These are phyloP conservation scores for Steinernema scapterisci DNA, from an alignment of 2,888 invertebrate species.

Conservation along the genomic window DNA sequence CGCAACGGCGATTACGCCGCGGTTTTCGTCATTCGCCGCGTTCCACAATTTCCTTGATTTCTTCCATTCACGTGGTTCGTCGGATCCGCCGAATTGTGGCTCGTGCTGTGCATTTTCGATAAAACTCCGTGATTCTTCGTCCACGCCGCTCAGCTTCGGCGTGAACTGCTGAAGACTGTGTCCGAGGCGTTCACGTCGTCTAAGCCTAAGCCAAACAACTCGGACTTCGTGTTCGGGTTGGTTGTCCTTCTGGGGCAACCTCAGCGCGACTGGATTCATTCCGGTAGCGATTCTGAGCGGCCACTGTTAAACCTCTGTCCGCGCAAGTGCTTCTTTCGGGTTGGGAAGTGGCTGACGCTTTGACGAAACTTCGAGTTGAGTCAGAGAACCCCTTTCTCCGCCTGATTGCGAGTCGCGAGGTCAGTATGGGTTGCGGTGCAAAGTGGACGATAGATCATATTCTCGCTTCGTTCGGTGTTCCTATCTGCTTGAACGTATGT, in stretches of 20 bases:
- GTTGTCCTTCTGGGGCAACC: not conserved
- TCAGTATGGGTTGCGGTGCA: not conserved
- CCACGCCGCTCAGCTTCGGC: conserved; percentile 18
- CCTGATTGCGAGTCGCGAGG: not conserved
- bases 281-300: conserved; percentile 26
- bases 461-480: not conserved
- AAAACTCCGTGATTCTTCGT: conserved; percentile 13
- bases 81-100: not conserved
- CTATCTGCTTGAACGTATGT: conserved; percentile 1
- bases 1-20: not conserved
- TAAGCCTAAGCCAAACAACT: conserved; percentile 8
- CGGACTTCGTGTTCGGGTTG: not conserved
- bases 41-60: not conserved
- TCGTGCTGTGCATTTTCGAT: not conserved
- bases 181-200: not conserved
- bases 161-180: not conserved
- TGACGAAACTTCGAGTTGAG: conserved; percentile 18
- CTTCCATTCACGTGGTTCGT: not conserved
- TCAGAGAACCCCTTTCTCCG: conserved; percentile 16
- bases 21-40: not conserved
- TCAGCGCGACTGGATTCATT: not conserved
- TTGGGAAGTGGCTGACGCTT: not conserved
- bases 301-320: not conserved
- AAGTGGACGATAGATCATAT: not conserved
- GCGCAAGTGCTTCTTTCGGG: conserved; percentile 9